A percentile compares a stretch with the other conserved stretches of the same genome.
Evolutionary conservation across 2,888 invertebrate species (phyloP).

Genomic region (Caenorhabditis sp.): DNA sequence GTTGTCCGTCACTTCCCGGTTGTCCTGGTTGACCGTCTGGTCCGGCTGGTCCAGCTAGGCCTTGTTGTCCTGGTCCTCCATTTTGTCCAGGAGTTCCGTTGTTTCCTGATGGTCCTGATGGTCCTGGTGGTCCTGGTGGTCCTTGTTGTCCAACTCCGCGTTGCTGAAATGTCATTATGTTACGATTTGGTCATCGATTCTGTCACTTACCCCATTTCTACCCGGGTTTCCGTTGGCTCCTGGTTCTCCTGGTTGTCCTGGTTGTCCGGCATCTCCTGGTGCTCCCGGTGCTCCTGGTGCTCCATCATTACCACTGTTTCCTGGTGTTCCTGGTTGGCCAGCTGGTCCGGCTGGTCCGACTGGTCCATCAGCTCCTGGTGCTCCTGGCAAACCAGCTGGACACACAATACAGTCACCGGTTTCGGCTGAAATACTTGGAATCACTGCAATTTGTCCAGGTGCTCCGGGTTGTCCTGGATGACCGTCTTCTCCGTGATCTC

Average conservation of each 20-base stretch:
- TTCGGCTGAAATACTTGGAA: constrained; percentile 16
- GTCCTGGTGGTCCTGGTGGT: constrained; percentile 29
- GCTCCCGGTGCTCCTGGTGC: constrained; percentile 36
- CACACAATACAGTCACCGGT: constrained; percentile 30
- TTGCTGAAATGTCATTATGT: background rate
- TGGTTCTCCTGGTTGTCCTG: constrained; percentile 44
- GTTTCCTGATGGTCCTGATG: constrained; percentile 30
- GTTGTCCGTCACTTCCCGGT: constrained; percentile 23
- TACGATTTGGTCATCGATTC: no score
- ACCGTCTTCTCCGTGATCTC: constrained; percentile 22
- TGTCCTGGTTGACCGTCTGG: constrained; percentile 37
- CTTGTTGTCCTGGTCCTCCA: constrained; percentile 43
- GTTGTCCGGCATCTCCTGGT: constrained; percentile 30
- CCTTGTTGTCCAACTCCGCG: constrained; percentile 26
- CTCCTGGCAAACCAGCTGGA: constrained; percentile 36
- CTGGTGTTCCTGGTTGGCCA: constrained; percentile 35
- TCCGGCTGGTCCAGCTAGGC: constrained; percentile 46
- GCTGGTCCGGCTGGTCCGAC: constrained; percentile 36
- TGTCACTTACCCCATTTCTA: constrained; percentile 11
- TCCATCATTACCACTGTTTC: constrained; percentile 25
- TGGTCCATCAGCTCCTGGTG: constrained; percentile 34
- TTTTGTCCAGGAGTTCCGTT: constrained; percentile 34
- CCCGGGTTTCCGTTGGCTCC: constrained; percentile 33
- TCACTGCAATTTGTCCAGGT: constrained; percentile 27
- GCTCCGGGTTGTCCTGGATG: constrained; percentile 20